A percentile compares a stretch with the other conserved stretches of the same genome.
These are phyloP conservation scores for Callyntrura guangdongensis DNA, from an alignment of 2,888 invertebrate genomes.

Conservation along the genomic window DNA sequence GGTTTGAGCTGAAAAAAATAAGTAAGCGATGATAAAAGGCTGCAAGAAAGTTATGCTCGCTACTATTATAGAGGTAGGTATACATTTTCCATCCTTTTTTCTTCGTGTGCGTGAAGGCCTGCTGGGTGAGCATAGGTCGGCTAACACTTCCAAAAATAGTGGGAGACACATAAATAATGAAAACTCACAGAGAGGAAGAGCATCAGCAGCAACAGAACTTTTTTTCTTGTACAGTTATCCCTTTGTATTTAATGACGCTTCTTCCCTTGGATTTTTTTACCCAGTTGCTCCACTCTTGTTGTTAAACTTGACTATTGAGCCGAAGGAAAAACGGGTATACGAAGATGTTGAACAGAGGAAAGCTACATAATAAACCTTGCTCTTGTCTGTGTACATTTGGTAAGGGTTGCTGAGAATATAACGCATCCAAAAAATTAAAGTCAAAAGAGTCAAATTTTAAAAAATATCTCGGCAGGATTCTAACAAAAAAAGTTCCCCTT, in stretches of 20 bases:
- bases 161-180: slow-evolving; percentile 78
- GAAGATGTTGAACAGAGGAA: background rate
- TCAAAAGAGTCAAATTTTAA: slow-evolving; percentile 71
- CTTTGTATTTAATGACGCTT: background rate
- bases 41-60: background rate
- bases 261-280: background rate
- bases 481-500: slow-evolving; percentile 63
- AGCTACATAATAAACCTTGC: background rate
- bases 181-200: slow-evolving; percentile 47
- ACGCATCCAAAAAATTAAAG: slow-evolving; percentile 67
- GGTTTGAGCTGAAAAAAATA: slow-evolving; percentile 6
- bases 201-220: background rate
- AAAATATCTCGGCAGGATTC: slow-evolving; percentile 73
- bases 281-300: background rate
- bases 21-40: background rate
- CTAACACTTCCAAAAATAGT: slow-evolving; percentile 78
- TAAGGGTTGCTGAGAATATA: slow-evolving; percentile 58
- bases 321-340: background rate
- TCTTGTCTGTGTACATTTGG: background rate
- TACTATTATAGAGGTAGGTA: no score
- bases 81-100: background rate
- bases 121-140: slow-evolving; percentile 75
- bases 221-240: slow-evolving; percentile 39
- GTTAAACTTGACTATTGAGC: background rate
- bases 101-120: slow-evolving; percentile 72